These are phyloP conservation scores for Cremastinae sp. DNA, from an alignment of 2,888 invertebrate species.

Conservation along the genomic window DNA sequence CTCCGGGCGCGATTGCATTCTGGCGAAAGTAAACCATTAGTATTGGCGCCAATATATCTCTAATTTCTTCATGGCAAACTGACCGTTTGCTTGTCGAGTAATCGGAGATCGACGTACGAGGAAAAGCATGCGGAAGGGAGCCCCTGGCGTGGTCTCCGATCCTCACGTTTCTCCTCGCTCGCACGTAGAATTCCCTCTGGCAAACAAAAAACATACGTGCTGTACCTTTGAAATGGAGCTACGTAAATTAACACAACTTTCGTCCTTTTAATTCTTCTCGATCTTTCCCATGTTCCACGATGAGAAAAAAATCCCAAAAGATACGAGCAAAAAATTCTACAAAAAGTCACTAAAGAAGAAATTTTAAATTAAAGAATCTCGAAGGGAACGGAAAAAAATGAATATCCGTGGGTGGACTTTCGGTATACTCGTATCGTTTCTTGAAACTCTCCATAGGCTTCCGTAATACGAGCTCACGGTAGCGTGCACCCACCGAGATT, in stretches of 20 bases:
- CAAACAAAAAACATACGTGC: background rate
- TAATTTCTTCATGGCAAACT: slow-evolving; percentile 52
- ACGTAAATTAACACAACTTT: background rate
- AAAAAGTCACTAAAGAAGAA: no score
- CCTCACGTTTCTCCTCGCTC: slow-evolving; percentile 19
- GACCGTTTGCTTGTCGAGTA: slow-evolving; percentile 57
- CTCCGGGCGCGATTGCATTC: slow-evolving; percentile 32
- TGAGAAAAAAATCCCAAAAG: no score
- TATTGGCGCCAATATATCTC: slow-evolving; percentile 57
- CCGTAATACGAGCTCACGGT: slow-evolving; percentile 55
- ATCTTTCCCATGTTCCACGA: no score
- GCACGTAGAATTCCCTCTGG: background rate
- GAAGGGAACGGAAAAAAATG: slow-evolving; percentile 6
- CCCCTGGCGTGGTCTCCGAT: slow-evolving; percentile 35
- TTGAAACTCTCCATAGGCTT: slow-evolving; percentile 42
- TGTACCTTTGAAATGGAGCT: background rate
- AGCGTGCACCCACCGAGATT: slow-evolving; percentile 12
- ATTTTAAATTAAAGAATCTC: background rate
- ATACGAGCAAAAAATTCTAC: no score
- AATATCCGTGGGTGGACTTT: slow-evolving; percentile 54
- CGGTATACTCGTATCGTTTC: slow-evolving; percentile 43
- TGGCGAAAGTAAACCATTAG: slow-evolving; percentile 31
- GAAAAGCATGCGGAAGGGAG: slow-evolving; percentile 39
- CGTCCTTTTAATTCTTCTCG: no score
- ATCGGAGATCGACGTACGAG: slow-evolving; percentile 48